Evolutionary conservation across 2,797 vertebrate genomes (phyloP).

Genomic region (Gymnothorax javanicus): DNA sequence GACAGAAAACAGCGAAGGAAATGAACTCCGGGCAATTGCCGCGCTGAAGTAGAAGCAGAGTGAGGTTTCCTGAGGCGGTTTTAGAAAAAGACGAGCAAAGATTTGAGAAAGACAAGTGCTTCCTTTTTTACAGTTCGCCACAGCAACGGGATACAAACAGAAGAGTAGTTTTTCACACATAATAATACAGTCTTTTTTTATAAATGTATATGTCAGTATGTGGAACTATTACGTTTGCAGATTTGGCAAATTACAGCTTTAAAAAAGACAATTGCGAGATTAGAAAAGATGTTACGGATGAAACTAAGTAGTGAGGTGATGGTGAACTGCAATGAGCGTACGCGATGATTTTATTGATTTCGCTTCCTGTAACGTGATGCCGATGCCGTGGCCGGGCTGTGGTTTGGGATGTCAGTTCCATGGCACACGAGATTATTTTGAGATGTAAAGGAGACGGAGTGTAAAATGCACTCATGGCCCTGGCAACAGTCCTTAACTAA

Average conservation of each 20-base stretch:
- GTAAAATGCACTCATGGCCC: constrained; percentile 47
- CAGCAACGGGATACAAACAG: constrained; percentile 29
- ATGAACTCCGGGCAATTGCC: constrained; percentile 32
- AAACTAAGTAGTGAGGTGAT: background rate
- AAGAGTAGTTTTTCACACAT: background rate
- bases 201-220: background rate
- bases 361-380: constrained; percentile 36
- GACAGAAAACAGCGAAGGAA: constrained; percentile 34
- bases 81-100: constrained; percentile 24
- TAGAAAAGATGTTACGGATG: background rate
- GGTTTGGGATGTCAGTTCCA: constrained; percentile 38
- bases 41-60: constrained; percentile 28
- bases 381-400: constrained; percentile 24
- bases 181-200: background rate
- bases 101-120: constrained; percentile 36
- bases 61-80: constrained; percentile 21
- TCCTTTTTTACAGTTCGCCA: constrained; percentile 35
- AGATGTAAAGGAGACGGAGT: constrained; percentile 52
- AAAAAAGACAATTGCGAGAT: background rate
- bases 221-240: background rate
- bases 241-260: background rate
- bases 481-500: constrained; percentile 49
- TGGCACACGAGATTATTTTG: constrained; percentile 51
- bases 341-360: constrained; percentile 27
- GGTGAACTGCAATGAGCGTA: background rate